phyloP scores from a whole-genome alignment of 2,797 vertebrate species.

The Myioborus miniatus region DNA sequence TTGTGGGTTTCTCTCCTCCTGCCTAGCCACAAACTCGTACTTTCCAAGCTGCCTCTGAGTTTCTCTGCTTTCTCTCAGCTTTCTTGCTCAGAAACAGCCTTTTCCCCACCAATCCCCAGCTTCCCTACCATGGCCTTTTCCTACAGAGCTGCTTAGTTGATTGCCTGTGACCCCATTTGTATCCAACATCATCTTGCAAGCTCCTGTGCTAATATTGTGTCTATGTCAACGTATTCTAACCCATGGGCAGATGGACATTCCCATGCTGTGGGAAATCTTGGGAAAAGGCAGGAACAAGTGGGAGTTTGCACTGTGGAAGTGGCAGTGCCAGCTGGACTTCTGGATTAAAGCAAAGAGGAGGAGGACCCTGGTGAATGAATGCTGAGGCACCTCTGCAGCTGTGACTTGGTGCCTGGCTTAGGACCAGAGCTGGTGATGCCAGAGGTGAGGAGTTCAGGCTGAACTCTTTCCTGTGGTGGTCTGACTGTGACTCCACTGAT shows the following conservation, averaged over 20 bases:
- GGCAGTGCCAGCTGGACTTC: not conserved
- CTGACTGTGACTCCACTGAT: not conserved
- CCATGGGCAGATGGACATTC: not conserved
- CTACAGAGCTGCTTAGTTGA: not conserved
- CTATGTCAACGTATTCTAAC: not conserved
- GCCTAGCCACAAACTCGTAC: not conserved
- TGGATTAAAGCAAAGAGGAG: not conserved
- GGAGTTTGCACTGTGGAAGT: not conserved
- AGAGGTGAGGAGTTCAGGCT: not conserved
- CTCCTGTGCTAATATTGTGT: not conserved
- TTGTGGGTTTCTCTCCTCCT: not conserved
- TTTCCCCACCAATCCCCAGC: not conserved
- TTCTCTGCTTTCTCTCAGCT: not conserved
- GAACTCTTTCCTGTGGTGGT: not conserved
- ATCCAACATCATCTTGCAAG: rapidly evolving
- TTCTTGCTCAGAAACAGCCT: not conserved
- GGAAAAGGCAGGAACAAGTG: not conserved
- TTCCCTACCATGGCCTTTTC: not conserved
- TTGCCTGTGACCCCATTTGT: not conserved
- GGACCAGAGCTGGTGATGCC: not conserved
- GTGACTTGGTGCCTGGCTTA: not conserved
- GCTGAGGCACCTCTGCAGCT: not conserved
- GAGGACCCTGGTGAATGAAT: not conserved
- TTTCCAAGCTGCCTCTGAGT: not conserved
- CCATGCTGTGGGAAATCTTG: not conserved